Conservation (phyloP, 1,140 invertebrate species). For the Microplitis demolitor region DNA sequence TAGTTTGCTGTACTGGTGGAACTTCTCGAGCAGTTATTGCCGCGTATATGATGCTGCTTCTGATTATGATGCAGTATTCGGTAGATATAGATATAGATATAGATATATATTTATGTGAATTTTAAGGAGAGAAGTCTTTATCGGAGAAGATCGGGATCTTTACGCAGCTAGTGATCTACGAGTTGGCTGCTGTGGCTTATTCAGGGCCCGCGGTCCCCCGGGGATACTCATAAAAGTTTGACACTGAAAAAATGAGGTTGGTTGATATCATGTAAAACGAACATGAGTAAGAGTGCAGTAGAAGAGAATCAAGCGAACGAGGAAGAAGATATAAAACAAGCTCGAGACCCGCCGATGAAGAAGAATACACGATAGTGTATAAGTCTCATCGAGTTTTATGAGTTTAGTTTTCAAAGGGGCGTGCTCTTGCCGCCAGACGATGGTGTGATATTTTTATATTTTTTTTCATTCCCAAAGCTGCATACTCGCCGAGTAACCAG, state of each 20-base stretch:
- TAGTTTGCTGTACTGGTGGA: not conserved
- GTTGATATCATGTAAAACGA: slow-evolving; percentile 1
- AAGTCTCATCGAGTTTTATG: slow-evolving; percentile 40
- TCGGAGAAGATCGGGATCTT: slow-evolving; percentile 12
- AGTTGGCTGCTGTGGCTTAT: slow-evolving; percentile 9
- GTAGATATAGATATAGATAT: too few species aligned
- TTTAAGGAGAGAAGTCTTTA: slow-evolving; percentile 4
- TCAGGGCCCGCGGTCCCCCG: slow-evolving; percentile 8
- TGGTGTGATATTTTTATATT: slow-evolving; percentile 25
- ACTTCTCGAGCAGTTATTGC: not conserved
- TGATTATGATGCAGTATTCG: not conserved
- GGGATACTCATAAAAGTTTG: slow-evolving; percentile 43
- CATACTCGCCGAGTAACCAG: not conserved
- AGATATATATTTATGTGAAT: too few species aligned
- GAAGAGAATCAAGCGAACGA: not conserved
- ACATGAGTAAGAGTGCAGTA: not conserved
- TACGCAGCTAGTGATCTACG: slow-evolving; percentile 5
- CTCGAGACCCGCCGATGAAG: not conserved
- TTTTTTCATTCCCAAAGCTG: slow-evolving; percentile 15
- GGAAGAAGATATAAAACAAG: slow-evolving; percentile 10
- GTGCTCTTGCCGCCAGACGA: slow-evolving; percentile 27
- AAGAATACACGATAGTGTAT: slow-evolving; percentile 6
- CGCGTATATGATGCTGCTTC: not conserved
- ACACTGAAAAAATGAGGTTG: slow-evolving; percentile 39
- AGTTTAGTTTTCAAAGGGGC: slow-evolving; percentile 37